Evolutionary conservation across 92 coral and sea anemone genomes (phyloP).

Genomic region (Epizoanthus rinbou): DNA sequence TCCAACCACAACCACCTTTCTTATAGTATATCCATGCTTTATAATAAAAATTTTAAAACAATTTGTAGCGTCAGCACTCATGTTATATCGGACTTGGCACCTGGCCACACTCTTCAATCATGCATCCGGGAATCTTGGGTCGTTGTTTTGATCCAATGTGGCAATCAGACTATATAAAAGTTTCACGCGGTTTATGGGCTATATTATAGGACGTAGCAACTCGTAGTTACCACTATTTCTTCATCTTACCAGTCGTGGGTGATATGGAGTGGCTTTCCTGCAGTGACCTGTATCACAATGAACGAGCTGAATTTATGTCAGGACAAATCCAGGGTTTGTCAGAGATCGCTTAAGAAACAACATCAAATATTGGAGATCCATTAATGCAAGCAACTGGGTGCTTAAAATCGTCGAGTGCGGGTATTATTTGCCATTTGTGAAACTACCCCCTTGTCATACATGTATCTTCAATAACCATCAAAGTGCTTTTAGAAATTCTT

Average conservation of each 20-base stretch:
- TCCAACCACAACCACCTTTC: neutral
- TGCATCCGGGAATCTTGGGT: too few relatives aligned
- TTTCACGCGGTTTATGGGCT: too few relatives aligned
- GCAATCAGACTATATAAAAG: too few relatives aligned
- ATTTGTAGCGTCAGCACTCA: too few relatives aligned
- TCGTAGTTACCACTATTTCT: too few relatives aligned
- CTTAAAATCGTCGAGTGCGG: neutral
- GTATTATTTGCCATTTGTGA: neutral
- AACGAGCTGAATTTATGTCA: neutral
- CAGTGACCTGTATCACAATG: neutral
- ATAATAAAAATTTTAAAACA: too few relatives aligned
- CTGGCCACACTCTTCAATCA: too few relatives aligned
- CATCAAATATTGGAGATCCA: neutral
- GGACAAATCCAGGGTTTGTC: neutral
- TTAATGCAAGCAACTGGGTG: neutral
- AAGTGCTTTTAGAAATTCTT: neutral
- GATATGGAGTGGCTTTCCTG: neutral
- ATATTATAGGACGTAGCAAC: too few relatives aligned
- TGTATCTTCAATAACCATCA: neutral
- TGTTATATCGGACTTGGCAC: too few relatives aligned
- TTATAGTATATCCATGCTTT: neutral
- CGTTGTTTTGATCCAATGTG: too few relatives aligned
- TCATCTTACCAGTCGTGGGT: neutral
- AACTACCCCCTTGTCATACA: neutral
- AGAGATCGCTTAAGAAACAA: neutral